These are phyloP conservation scores for Philaethria dido DNA, from an alignment of 2,888 invertebrate genomes.

Conservation along the genomic window DNA sequence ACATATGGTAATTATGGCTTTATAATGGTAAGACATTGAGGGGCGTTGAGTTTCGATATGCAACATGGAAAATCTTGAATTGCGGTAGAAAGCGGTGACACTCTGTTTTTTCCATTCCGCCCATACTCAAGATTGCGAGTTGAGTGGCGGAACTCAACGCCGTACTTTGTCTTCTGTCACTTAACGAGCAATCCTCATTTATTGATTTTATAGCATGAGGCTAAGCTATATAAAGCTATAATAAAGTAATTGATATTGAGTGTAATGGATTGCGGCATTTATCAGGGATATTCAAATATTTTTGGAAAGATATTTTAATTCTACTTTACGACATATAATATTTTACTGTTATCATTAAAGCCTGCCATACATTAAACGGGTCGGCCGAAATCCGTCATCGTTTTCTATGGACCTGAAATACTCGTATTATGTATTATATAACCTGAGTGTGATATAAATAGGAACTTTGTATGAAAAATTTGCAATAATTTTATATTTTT, in stretches of 20 bases:
- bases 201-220: too few relatives aligned
- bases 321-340: slow-evolving; percentile 32
- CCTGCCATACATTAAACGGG: slow-evolving; percentile 19
- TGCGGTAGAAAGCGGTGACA: too few relatives aligned
- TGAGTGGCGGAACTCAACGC: too few relatives aligned
- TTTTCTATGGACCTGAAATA: slow-evolving; percentile 10
- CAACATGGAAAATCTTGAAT: too few relatives aligned
- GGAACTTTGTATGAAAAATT: slow-evolving; percentile 5
- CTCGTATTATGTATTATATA: slow-evolving; percentile 2
- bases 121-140: too few relatives aligned
- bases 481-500: not conserved
- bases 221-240: slow-evolving; percentile 18
- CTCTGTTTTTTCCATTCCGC: too few relatives aligned
- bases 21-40: too few relatives aligned
- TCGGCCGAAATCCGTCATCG: slow-evolving; percentile 20
- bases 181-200: too few relatives aligned
- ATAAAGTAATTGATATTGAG: not conserved
- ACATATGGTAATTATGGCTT: too few relatives aligned
- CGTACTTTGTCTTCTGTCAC: too few relatives aligned
- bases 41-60: too few relatives aligned
- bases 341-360: slow-evolving; percentile 32
- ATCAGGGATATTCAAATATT: slow-evolving; percentile 24
- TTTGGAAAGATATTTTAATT: slow-evolving; percentile 35
- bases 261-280: slow-evolving; percentile 24
- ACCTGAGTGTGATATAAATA: not conserved